Conservation (phyloP, 2,113 vertebrate genomes). For the Acinonyx jubatus region DNA sequence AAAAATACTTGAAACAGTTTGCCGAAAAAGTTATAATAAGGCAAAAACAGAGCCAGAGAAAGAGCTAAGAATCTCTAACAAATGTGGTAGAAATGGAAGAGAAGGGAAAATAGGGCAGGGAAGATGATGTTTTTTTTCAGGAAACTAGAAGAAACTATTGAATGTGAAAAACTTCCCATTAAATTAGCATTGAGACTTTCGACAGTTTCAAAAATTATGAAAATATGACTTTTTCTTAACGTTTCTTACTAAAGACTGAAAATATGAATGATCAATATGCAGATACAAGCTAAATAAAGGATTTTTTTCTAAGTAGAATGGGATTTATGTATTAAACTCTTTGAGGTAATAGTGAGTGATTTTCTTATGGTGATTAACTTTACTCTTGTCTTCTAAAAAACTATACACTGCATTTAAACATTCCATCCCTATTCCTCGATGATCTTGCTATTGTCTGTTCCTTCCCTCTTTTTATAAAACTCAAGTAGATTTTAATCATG, state of each 20-base stretch:
- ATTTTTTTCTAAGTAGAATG: background rate
- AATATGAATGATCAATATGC: background rate
- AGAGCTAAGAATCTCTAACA: background rate
- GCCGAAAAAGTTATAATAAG: background rate
- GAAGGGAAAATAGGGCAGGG: background rate
- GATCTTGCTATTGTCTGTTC: background rate
- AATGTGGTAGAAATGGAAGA: background rate
- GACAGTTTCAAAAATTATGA: background rate
- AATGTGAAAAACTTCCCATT: background rate
- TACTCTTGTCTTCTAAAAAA: background rate
- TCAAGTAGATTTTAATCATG: background rate
- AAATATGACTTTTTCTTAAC: background rate
- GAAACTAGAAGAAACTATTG: background rate
- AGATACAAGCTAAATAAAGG: background rate
- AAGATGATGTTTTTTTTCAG: background rate
- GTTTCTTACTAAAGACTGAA: background rate
- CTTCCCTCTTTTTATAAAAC: background rate
- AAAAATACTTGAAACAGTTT: background rate
- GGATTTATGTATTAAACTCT: background rate
- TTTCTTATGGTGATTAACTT: background rate
- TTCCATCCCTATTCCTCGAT: background rate
- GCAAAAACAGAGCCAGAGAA: conserved; percentile 7
- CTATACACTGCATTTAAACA: background rate
- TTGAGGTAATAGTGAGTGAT: background rate
- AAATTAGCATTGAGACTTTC: background rate